Evolutionary conservation across 2,888 invertebrate species (phyloP).

Genomic region (Melanchra persicariae): DNA sequence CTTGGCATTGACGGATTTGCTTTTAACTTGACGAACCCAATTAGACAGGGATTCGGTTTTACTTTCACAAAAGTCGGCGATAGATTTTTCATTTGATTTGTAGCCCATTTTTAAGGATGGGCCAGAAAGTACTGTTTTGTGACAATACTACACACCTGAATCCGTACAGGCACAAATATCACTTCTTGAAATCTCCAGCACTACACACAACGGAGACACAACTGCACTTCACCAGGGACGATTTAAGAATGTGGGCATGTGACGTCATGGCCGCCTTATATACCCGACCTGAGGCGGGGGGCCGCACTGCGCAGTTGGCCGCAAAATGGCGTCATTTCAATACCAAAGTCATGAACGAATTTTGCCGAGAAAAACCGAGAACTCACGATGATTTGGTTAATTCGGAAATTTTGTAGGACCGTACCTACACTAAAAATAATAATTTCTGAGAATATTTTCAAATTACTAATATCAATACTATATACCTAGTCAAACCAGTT

Average conservation of each 20-base stretch:
- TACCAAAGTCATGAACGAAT: constrained; percentile 51
- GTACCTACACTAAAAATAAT: background rate
- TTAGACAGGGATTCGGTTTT: constrained; percentile 91
- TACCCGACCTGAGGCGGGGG: constrained; percentile 72
- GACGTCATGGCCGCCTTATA: constrained; percentile 83
- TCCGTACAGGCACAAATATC: constrained; percentile 85
- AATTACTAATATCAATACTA: background rate
- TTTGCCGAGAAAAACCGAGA: constrained; percentile 63
- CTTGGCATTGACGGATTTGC: constrained; percentile 91
- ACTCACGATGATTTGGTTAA: constrained; percentile 31
- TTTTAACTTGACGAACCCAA: constrained; percentile 92
- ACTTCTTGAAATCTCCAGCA: constrained; percentile 79
- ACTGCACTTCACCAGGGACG: constrained; percentile 77
- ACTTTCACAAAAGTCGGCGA: constrained; percentile 89
- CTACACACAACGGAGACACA: constrained; percentile 81
- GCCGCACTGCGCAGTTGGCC: constrained; percentile 79
- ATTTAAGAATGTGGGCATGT: constrained; percentile 76
- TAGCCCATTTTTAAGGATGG: constrained; percentile 83
- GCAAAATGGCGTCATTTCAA: constrained; percentile 82
- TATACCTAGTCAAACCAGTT: background rate
- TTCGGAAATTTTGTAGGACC: constrained; percentile 48
- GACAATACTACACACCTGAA: constrained; percentile 88
- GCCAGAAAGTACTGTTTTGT: constrained; percentile 81
- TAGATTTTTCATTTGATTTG: constrained; percentile 85
- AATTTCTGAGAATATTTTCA: background rate